Base-by-base conservation (phyloP, 2,113 vertebrate genomes). In the Amblyornis subalaris region DNA sequence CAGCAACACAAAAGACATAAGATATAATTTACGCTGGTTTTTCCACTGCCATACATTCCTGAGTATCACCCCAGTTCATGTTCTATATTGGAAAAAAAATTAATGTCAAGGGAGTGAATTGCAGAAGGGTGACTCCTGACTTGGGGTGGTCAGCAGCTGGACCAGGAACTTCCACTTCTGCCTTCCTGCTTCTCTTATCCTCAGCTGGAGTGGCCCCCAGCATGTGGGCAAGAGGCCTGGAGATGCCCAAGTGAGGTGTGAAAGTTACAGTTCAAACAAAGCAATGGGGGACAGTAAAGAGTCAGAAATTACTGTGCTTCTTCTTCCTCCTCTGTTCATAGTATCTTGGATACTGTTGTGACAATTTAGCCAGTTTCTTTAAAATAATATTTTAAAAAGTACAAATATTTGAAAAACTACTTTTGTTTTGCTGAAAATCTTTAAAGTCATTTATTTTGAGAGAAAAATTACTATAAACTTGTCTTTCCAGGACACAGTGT, bases 71-170 rank as follows among this genome's bases (percentile, higher is more conserved):
- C 4, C 1, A 0, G 20, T 65, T 89, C 62, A 21, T 53, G 61
- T 33, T 9, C 48, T 36, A 58, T 45, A 40, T 6, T 45, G 54
- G 23, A 40, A 60, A 67, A 72, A 54, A 62, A 33, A 72, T 20
- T 23, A 44, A 57, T 13, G 16, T 66, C 60, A 50, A 75, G 24
- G 22, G 42, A 73, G n/a, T 18, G 58, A 36, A 61, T 45, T 57
- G 17, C 42, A 60, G 51, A 77, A 62, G 16, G 51, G 3, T 7
- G 1, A 61, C 55, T n/a, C 23, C 60, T 70, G 55, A 31, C 23
- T 71, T 54, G 38, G 35, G 0, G 0, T 0, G 0, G 35, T 7
- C 44, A 67, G 78, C 38, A 89, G n/a, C 26, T 25, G 28, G 29
- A 60, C 10, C 45, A 55, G 77, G n/a, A 81, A 58, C 24, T 94